These are phyloP conservation scores for Ancistrus triradiatus DNA, from an alignment of 2,113 vertebrate genomes.

Conservation along the genomic window DNA sequence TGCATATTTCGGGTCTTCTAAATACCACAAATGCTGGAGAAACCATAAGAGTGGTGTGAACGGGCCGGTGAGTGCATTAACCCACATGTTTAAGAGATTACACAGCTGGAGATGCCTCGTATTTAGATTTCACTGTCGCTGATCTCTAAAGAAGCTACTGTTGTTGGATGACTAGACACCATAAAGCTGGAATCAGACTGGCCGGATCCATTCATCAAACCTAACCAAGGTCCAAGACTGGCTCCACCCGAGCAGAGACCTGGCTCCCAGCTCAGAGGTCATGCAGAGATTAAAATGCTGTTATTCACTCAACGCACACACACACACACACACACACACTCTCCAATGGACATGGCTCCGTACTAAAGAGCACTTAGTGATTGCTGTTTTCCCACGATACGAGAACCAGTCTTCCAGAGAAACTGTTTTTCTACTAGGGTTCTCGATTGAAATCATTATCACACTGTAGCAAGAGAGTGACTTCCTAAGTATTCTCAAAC, in stretches of 20 bases:
- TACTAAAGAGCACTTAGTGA: background rate
- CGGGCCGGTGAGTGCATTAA: conserved; percentile 34
- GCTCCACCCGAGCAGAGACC: conserved; percentile 14
- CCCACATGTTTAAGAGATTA: conserved; percentile 62
- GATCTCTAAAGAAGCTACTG: conserved; percentile 54
- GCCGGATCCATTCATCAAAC: conserved; percentile 50
- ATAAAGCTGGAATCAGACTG: conserved; percentile 42
- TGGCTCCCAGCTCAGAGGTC: conserved; percentile 17
- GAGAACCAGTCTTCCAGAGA: conserved; percentile 13
- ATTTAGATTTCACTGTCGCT: conserved; percentile 52
- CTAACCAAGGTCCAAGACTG: conserved; percentile 47
- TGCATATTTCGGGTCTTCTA: conserved; percentile 31
- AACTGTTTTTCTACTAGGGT: background rate
- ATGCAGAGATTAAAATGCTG: too few species aligned
- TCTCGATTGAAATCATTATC: conserved; percentile 1
- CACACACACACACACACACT: background rate
- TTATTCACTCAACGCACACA: too few species aligned
- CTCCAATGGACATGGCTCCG: conserved; percentile 14
- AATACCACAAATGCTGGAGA: conserved; percentile 46
- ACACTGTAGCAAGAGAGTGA: background rate
- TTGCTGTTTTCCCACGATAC: conserved; percentile 14
- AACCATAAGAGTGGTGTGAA: conserved; percentile 43
- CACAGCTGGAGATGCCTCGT: conserved; percentile 44
- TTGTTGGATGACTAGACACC: conserved; percentile 45
- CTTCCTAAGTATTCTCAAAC: background rate